Evolutionary conservation across 2,888 invertebrate species (phyloP).

Genomic region (Polietes domitor): DNA sequence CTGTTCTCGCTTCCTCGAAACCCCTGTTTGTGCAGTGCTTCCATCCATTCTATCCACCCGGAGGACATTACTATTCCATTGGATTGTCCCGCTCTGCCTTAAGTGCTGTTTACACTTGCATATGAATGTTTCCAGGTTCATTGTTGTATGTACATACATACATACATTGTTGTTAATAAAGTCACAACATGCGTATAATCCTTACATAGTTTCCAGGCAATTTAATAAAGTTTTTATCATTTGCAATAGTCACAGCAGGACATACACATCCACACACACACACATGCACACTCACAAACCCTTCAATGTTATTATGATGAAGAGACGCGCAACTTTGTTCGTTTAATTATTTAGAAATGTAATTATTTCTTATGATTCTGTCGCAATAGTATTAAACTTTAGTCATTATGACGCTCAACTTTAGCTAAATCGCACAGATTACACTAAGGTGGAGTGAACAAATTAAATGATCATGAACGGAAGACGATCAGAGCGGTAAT

Average conservation of each 20-base stretch:
- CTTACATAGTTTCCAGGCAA: not conserved
- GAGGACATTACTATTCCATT: too few species aligned
- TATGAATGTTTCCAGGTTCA: not conserved
- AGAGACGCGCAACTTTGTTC: constrained; percentile 13
- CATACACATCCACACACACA: not conserved
- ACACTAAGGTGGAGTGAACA: too few species aligned
- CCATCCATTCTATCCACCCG: too few species aligned
- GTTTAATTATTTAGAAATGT: constrained; percentile 28
- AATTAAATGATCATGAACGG: too few species aligned
- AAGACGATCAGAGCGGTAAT: too few species aligned
- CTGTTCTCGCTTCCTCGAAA: too few species aligned
- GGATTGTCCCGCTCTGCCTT: too few species aligned
- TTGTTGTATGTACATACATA: not conserved
- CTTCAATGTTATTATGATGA: not conserved
- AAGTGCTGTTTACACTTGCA: not conserved
- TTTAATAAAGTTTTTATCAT: constrained; percentile 17
- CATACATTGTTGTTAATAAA: constrained; percentile 6
- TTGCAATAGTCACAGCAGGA: not conserved
- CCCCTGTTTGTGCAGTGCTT: too few species aligned
- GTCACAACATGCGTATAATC: not conserved
- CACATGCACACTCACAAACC: not conserved
- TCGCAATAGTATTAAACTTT: not conserved
- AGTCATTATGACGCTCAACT: constrained; percentile 25
- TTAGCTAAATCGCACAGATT: not conserved
- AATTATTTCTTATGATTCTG: constrained; percentile 19